Conservation (phyloP, 2,797 vertebrate species). For the Rhynchonycteris naso region DNA sequence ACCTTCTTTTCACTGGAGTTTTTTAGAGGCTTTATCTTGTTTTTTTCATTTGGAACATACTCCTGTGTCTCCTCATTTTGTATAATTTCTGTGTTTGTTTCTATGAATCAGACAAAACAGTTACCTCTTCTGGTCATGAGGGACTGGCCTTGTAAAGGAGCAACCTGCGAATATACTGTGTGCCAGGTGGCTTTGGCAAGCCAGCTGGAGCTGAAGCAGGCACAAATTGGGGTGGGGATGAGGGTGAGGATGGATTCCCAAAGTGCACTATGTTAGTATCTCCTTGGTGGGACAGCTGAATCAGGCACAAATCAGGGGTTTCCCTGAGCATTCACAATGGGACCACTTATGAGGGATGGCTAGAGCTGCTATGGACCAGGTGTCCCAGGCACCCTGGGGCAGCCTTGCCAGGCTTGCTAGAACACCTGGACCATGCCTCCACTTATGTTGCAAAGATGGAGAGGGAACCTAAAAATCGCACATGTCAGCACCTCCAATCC, state of each 20-base stretch:
- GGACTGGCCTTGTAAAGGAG: not conserved
- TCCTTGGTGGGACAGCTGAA: not conserved
- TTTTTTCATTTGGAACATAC: not conserved
- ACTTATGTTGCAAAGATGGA: not conserved
- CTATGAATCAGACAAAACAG: not conserved
- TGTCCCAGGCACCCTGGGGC: not conserved
- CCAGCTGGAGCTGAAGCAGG: not conserved
- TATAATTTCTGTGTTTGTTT: not conserved
- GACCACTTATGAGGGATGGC: no score
- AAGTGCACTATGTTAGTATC: not conserved
- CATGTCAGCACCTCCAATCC: not conserved
- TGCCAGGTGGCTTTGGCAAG: not conserved
- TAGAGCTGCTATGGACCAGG: not conserved
- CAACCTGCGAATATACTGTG: not conserved
- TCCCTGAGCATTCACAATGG: not conserved
- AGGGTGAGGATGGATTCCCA: not conserved
- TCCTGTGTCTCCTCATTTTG: not conserved
- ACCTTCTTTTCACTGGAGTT: not conserved
- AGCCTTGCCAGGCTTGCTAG: not conserved
- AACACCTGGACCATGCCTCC: not conserved
- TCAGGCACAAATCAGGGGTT: not conserved
- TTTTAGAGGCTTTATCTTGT: not conserved
- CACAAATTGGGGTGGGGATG: not conserved
- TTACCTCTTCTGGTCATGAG: not conserved
- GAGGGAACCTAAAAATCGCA: not conserved